Base-by-base conservation (phyloP, 2,797 vertebrate species). In the Taenioides sp. region DNA sequence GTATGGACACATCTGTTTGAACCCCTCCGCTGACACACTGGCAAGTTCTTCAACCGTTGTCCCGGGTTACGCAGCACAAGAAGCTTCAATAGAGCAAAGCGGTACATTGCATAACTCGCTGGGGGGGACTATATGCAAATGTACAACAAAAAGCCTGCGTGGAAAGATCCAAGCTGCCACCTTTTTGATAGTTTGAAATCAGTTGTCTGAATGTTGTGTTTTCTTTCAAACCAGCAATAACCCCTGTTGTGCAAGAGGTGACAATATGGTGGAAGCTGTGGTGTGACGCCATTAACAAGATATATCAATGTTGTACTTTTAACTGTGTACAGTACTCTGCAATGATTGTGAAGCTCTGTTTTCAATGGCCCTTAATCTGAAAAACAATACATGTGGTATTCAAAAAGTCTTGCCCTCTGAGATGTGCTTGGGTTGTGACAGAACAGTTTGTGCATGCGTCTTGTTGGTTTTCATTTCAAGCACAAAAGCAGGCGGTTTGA, bases 151-250 rank as follows among this genome's bases (percentile, higher is more conserved):
- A 37, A 84, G 82, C 85, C 80, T 77, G 81, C 87, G 76, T 65
- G 65, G 77, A 84, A 77, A 79, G 79, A 85, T 74, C 80, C 76
- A 64, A 34, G 73, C 75, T 75, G 81, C 82, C 78, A 79, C 79
- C 43, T 47, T 73, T 74, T 80, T 68, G 37, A 76, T 73, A 71
- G 80, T 80, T 65, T 67, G 75, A 82, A 23, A 83, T 82, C 79
- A 80, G 64, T 67, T 72, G 82, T 86, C 80, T 88, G 86, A 89
- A 84, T 91, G 84, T 87, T 89, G 81, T 77, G 68, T 86, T 76
- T 80, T 80, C 70, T 92, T 91, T 89, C 74, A 85, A 92, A 87
- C 84, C 91, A 93, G 94, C 93, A 94, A 94, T 94, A 95, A 94
- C 89, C 86, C 89, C 86, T 80, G 82, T 84, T 81, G 79, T 91